Base-by-base conservation (phyloP, 2,888 invertebrate species). In the Empis stercorea region DNA sequence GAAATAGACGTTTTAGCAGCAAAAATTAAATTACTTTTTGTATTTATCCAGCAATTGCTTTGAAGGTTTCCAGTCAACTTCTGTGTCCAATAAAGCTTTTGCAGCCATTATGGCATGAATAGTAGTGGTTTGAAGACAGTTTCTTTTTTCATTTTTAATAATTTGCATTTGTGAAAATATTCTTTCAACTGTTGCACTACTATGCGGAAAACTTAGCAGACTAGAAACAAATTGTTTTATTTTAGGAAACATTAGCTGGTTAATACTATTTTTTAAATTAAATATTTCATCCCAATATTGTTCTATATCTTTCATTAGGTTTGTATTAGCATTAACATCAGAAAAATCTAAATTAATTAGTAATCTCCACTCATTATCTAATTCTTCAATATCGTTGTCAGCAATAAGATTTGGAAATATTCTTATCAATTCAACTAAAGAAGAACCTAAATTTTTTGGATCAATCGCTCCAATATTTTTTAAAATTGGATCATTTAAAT, bases 201-300 rank as follows among this genome's bases (percentile, higher is more conserved):
- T 43, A 16, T 15, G 13, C 2, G 34, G 34, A 20, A 43, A 20
- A 30, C 40, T 27, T 13, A 41, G 3, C n/a, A 27, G 7, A 27
- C 23, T 23, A 9, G n/a, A 23, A 10, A 27, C 13, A 14, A 27
- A 14, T n/a, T 7, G 5, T 27, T 27, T 41, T 27, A 30, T 6
- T 7, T n/a, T 16, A n/a, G n/a, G n/a, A n/a, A n/a, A n/a, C 10
- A 11, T 37, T 10, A 30, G 13, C 37, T 27, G 14, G 4, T 27
- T n/a, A 10, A 44, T 2, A 1, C 27, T 30, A 16, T 44, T 44
- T 30, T 27, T 27, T 2, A 17, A 10, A 30, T 15, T 6, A 5
- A 39, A 45, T 16, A 45, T 37, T 30, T n/a, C 7, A 13, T 16
- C n/a, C 45, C 45, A 45, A 30, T 13, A 45, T 17, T 45, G n/a